Evolutionary conservation across 2,888 invertebrate species (phyloP), one percentile per base, ranked within the genome.

Genomic region (Flexamia atlantica): DNA sequence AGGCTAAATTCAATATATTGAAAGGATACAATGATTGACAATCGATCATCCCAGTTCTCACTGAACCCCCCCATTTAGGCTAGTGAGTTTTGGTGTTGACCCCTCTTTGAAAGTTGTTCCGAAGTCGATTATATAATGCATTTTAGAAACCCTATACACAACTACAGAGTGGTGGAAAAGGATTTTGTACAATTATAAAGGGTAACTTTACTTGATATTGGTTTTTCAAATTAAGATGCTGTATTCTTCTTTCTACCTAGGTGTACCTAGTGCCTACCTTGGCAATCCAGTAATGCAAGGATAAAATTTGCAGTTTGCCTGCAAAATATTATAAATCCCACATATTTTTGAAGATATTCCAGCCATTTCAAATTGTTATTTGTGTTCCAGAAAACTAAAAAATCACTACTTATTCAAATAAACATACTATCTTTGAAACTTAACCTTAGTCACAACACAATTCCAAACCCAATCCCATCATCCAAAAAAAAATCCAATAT

Each of bases 271-370:
- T n/a, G 17, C 50, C n/a, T 30, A 64, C 64, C 64, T 64, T 12
- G 28, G 0, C 14, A 64, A 28, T 28, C 64, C 64, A 64, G 28
- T 64, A 14, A 64, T 30, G 4, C 14, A 30, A 28, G 64, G 64
- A 28, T 14, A 64, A 5, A 30, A 64, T 64, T 64, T 17, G 4
- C 30, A 30, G 12, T 64, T 4, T 9, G 17, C 4, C 30, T 64
- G 25, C 9, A 64, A 17, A 10, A 64, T 28, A 64, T 1, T 28
- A 3, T 64, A 30, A 14, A 64, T 64, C 3, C 64, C 64, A 1
- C 28, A 64, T 14, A 64, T 5, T 14, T 28, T 64, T 5, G 64
- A 64, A 14, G 64, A 64, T 64, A 64, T 64, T 12, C 64, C 64
- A 64, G 64, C 64, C 64, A 64, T 64, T 14, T 23, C 20, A 53